Conservation (phyloP, 2,888 invertebrate species). For the Drosophila paramelanica region DNA sequence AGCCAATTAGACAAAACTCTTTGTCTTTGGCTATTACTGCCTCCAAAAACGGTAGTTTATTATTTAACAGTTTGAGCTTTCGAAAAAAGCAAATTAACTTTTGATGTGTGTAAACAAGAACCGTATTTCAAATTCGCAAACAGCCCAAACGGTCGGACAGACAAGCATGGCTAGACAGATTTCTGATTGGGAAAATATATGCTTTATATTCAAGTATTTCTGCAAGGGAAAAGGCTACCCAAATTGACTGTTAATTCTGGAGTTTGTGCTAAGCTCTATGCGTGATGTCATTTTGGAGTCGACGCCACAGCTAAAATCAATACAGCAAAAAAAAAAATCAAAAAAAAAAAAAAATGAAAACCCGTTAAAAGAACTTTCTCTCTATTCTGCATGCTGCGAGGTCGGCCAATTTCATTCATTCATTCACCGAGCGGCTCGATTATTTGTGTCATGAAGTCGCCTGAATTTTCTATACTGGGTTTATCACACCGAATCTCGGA, state of each 20-base stretch:
- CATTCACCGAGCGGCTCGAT: constrained; percentile 34
- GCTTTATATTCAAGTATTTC: background rate
- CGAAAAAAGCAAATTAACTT: background rate
- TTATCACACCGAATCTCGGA: constrained; percentile 38
- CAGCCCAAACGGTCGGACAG: background rate
- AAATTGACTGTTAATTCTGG: constrained; percentile 12
- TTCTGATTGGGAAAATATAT: background rate
- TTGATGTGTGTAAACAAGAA: background rate
- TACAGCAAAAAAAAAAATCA: constrained; percentile 27
- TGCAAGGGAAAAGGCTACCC: background rate
- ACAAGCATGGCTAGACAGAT: background rate
- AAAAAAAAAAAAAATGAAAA: constrained; percentile 7
- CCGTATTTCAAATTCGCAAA: background rate
- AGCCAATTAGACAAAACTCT: background rate
- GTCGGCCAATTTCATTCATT: constrained; percentile 39
- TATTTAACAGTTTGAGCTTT: too few relatives aligned
- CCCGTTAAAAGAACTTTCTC: constrained; percentile 65
- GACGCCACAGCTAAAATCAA: constrained; percentile 31
- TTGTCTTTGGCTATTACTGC: background rate
- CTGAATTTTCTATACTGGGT: constrained; percentile 51
- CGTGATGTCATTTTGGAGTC: constrained; percentile 50
- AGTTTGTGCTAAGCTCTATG: constrained; percentile 19
- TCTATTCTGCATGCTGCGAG: constrained; percentile 72
- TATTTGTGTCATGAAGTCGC: constrained; percentile 48
- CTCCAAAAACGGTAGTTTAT: background rate